Conservation (phyloP, 2,797 vertebrate species). For the Phalanger gymnotis region DNA sequence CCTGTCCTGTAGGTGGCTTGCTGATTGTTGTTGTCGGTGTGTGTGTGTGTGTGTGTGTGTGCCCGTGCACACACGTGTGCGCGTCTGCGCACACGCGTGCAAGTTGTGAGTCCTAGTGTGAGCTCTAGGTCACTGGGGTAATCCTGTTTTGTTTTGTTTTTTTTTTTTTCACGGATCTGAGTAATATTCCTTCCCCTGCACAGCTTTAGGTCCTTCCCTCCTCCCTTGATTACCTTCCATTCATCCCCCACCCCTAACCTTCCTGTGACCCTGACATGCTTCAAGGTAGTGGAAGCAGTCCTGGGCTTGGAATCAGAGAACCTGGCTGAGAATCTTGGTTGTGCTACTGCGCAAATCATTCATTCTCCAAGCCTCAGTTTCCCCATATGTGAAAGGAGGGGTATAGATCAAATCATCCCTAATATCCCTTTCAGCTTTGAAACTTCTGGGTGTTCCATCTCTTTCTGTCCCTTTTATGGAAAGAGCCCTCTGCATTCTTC, state of each 20-base stretch:
- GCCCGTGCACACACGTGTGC: too few relatives aligned
- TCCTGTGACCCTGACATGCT: background rate
- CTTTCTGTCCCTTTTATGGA: background rate
- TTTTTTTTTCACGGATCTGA: background rate
- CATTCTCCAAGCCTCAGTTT: background rate
- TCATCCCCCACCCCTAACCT: background rate
- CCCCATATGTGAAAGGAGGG: background rate
- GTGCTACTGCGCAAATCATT: background rate
- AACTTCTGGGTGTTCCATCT: background rate
- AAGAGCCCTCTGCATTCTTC: background rate
- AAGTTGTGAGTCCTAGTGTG: background rate
- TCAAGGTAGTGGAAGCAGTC: rapidly evolving
- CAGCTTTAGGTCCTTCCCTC: background rate
- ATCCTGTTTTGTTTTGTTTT: too few relatives aligned
- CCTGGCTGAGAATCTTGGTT: background rate
- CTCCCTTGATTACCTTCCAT: background rate
- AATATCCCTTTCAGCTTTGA: background rate
- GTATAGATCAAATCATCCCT: background rate
- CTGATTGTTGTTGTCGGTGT: too few relatives aligned
- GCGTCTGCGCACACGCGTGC: too few relatives aligned
- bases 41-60: too few relatives aligned
- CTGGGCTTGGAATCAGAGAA: background rate
- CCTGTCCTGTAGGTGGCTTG: background rate
- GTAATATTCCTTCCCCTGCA: background rate
- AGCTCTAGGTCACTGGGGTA: background rate